These are phyloP conservation scores for Stercorarius parasiticus DNA, from an alignment of 2,113 vertebrate genomes.

Conservation along the genomic window DNA sequence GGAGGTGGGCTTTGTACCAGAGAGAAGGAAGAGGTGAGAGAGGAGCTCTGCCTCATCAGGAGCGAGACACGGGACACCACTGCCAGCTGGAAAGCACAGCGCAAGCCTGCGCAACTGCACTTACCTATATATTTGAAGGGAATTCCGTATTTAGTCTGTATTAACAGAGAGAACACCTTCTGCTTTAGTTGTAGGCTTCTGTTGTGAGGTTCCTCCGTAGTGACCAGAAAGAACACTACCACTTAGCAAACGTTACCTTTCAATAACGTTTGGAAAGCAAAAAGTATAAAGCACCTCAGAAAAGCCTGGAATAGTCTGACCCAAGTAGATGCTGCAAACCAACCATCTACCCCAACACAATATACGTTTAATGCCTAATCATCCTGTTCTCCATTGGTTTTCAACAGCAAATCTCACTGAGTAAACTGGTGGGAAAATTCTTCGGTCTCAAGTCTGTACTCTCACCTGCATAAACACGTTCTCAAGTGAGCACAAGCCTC, in stretches of 20 bases:
- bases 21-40: background rate
- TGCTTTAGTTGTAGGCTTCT: background rate
- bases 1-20: background rate
- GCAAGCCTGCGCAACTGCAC: background rate
- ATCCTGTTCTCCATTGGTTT: background rate
- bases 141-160: background rate
- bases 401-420: background rate
- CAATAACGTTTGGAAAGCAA: background rate
- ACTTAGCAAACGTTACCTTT: background rate
- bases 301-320: background rate
- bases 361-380: rapidly evolving
- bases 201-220: background rate
- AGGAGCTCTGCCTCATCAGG: background rate
- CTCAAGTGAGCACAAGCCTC: background rate
- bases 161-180: background rate
- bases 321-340: background rate
- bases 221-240: background rate
- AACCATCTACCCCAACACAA: background rate
- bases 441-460: background rate
- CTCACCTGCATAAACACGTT: background rate
- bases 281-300: background rate
- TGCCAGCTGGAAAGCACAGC: background rate
- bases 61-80: background rate
- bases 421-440: background rate
- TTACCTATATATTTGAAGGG: background rate